Conservation (phyloP, 1,140 invertebrate species). For the Laupala kohalensis region DNA sequence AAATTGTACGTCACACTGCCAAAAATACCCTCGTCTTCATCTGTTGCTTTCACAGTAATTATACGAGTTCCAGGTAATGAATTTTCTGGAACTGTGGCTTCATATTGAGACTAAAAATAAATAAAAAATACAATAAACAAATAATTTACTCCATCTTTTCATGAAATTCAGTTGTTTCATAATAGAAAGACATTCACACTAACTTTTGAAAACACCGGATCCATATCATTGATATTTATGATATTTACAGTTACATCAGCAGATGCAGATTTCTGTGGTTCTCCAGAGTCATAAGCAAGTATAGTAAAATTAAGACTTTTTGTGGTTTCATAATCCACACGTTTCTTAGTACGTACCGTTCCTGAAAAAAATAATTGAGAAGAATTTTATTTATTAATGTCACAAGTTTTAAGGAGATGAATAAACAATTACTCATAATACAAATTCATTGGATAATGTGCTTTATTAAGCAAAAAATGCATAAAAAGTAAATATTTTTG, state of each 20-base stretch:
- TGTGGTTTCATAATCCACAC: slow-evolving; percentile 71
- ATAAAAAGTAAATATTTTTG: background rate
- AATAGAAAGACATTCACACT: background rate
- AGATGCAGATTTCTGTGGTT: slow-evolving; percentile 61
- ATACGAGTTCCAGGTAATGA: slow-evolving; percentile 52
- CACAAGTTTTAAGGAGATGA: background rate
- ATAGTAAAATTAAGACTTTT: slow-evolving; percentile 65
- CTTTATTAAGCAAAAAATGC: background rate
- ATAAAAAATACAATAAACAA: background rate
- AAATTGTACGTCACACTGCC: slow-evolving; percentile 64
- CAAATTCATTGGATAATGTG: background rate
- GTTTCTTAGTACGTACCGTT: slow-evolving; percentile 59
- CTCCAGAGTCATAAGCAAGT: slow-evolving; percentile 67
- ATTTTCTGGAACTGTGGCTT: slow-evolving; percentile 59
- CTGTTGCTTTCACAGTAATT: slow-evolving; percentile 51
- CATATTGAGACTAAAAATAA: slow-evolving; percentile 41
- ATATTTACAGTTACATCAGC: slow-evolving; percentile 63
- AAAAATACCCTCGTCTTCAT: slow-evolving; percentile 59
- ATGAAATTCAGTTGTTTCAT: background rate
- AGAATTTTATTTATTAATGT: background rate
- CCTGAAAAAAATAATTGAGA: slow-evolving; percentile 31
- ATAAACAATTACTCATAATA: background rate
- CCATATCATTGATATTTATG: slow-evolving; percentile 76
- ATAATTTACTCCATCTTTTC: background rate
- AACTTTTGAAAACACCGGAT: slow-evolving; percentile 55